Evolutionary conservation across 23 tunicate genomes (phyloP).

Genomic region (Halocynthia roretzi): DNA sequence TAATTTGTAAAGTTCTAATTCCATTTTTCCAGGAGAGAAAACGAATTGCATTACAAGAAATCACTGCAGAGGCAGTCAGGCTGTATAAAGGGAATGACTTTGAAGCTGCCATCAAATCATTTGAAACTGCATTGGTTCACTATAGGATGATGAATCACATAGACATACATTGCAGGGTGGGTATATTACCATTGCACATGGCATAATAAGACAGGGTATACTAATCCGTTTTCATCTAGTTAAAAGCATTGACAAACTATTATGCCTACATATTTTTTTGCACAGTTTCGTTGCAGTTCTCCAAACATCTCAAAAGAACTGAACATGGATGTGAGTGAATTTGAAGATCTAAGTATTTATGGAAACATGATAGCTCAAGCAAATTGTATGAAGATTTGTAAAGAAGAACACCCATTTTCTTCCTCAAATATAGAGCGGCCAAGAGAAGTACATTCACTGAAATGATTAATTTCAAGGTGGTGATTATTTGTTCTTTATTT

Average conservation of each 20-base stretch:
- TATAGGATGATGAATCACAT: constrained; percentile 35
- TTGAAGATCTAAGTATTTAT: constrained; percentile 21
- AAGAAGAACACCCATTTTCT: constrained; percentile 74
- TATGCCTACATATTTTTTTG: neutral
- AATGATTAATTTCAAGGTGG: neutral
- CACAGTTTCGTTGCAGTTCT: constrained; percentile 22
- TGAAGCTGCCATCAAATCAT: constrained; percentile 17
- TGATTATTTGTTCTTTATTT: neutral
- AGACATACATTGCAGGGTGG: neutral
- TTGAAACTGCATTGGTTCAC: constrained; percentile 57
- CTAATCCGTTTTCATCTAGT: too few relatives aligned
- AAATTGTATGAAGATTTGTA: constrained; percentile 60
- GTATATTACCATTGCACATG: neutral
- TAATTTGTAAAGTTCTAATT: too few relatives aligned
- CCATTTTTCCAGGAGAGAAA: too few relatives aligned
- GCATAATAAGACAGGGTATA: too few relatives aligned
- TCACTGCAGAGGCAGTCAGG: constrained; percentile 15
- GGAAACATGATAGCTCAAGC: constrained; percentile 70
- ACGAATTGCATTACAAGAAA: constrained; percentile 3
- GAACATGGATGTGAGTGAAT: constrained; percentile 27
- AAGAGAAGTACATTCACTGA: constrained; percentile 4
- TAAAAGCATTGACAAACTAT: constrained; percentile 18
- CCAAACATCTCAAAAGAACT: constrained; percentile 35
- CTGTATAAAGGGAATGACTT: constrained; percentile 19
- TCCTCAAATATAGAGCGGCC: constrained; percentile 17